These are phyloP conservation scores for Drosophila parthenogenetica DNA, from an alignment of 2,888 invertebrate species.

Conservation along the genomic window DNA sequence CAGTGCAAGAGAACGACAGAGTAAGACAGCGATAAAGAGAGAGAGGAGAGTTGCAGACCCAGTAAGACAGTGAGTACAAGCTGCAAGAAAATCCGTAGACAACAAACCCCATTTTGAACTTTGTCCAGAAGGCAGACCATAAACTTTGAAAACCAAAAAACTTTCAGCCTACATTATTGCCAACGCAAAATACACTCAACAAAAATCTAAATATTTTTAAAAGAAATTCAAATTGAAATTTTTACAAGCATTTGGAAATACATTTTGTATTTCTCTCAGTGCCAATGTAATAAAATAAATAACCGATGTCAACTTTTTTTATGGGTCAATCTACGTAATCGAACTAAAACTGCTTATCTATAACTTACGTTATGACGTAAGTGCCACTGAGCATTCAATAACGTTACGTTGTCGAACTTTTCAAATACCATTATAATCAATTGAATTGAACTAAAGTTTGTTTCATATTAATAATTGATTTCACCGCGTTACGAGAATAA, in stretches of 20 bases:
- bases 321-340: constrained; percentile 33
- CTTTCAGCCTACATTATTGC: constrained; percentile 28
- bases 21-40: neutral
- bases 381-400: constrained; percentile 28
- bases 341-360: constrained; percentile 21
- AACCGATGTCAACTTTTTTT: constrained; percentile 29
- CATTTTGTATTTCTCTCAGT: constrained; percentile 9
- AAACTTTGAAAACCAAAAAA: constrained; percentile 36
- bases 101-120: constrained; percentile 43
- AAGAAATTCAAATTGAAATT: too few relatives aligned
- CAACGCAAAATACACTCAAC: constrained; percentile 26
- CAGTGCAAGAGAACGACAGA: neutral
- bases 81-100: constrained; percentile 49
- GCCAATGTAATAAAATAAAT: constrained; percentile 10
- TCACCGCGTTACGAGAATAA: neutral
- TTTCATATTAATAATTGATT: constrained; percentile 3
- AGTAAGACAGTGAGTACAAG: constrained; percentile 33
- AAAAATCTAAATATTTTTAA: too few relatives aligned
- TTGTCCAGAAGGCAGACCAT: constrained; percentile 31
- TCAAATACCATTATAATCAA: constrained; percentile 11
- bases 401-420: constrained; percentile 15
- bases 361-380: constrained; percentile 27
- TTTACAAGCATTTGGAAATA: neutral
- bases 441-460: constrained; percentile 12
- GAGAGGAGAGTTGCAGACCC: neutral